Evolutionary conservation across 2,113 vertebrate genomes (phyloP).

Genomic region (Coreoperca whiteheadi): DNA sequence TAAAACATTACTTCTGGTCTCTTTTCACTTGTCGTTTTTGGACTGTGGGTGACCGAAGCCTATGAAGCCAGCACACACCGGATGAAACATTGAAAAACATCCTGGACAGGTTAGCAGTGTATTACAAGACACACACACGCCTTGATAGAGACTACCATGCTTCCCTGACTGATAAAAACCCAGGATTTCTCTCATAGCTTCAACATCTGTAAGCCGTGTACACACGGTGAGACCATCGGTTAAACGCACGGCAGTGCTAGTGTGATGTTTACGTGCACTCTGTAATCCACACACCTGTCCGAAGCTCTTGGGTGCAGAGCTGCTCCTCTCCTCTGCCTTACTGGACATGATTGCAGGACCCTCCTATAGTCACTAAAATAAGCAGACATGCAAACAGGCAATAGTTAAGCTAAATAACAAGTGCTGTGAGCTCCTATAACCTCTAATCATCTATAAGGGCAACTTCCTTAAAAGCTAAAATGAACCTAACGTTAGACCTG

Average conservation of each 20-base stretch:
- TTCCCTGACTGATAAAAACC: not conserved
- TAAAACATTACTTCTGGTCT: not conserved
- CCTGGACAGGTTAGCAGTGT: not conserved
- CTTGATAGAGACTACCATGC: too few species aligned
- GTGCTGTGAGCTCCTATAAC: too few species aligned
- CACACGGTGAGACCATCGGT: not conserved
- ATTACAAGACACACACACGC: not conserved
- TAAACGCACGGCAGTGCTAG: not conserved
- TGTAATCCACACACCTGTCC: constrained; percentile 56
- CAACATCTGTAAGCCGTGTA: not conserved
- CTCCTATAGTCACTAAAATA: not conserved
- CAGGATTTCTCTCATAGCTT: not conserved
- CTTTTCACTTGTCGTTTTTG: not conserved
- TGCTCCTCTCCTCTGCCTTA: constrained; percentile 14
- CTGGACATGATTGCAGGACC: constrained; percentile 61
- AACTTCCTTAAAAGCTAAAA: not conserved
- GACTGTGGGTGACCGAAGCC: not conserved
- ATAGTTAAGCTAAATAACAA: not conserved
- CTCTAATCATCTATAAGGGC: not conserved
- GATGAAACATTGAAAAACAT: not conserved
- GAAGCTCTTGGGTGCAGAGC: constrained; percentile 42
- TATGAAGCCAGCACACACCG: not conserved
- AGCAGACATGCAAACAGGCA: not conserved
- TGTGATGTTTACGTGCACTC: not conserved
- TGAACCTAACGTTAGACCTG: not conserved